Evolutionary conservation across 1,140 invertebrate species (phyloP), one percentile per base, ranked within the genome.

Genomic region (Parasteatoda tepidariorum): DNA sequence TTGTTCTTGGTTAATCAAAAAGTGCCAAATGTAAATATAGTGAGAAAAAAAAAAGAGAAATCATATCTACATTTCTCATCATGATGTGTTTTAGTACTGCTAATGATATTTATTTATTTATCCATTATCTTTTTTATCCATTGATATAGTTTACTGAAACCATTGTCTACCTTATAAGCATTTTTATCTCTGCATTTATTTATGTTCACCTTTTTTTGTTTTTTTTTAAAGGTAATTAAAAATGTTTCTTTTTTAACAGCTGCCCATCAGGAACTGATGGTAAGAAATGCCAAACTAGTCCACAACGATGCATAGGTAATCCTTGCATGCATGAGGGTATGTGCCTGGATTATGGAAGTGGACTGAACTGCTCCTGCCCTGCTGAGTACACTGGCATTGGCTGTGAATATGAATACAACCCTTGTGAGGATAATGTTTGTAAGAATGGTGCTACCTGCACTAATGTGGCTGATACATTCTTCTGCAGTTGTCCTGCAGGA

Each of bases 281-380:
- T 18, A 97, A 98, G 90, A 93, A 96, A 87, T 98, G 97, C 88
- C 96, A 98, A 89, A 97, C 95, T 0, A 95, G 97, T 0, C 97
- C 97, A 22, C 95, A 98, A 89, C 92, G 97, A 66, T 98, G 97
- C 87, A 96, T 98, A 84, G 97, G 97, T 2, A 95, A 96, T 87
- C 97, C 97, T 6, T 98, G 97, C 88, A 97, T 97, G 94, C 96
- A 98, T 86, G 95, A 94, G 66, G 97, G 97, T 70, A 93, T 93
- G 87, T 98, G 96, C 86, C 94, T 95, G 90, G 97, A 98, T 88
- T 98, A 95, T 87, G 97, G 97, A 15, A 97, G 95, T 0, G 96
- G 96, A 2, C 90, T 98, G 0, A 98, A 98, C 87, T 98, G 97
- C 87, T 94, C 96, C 30, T 98, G 97, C 87, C 93, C 95, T 0